Base-by-base conservation (phyloP, 37 sponge, comb jelly and placozoan species). In the Chondrosia reniformis region DNA sequence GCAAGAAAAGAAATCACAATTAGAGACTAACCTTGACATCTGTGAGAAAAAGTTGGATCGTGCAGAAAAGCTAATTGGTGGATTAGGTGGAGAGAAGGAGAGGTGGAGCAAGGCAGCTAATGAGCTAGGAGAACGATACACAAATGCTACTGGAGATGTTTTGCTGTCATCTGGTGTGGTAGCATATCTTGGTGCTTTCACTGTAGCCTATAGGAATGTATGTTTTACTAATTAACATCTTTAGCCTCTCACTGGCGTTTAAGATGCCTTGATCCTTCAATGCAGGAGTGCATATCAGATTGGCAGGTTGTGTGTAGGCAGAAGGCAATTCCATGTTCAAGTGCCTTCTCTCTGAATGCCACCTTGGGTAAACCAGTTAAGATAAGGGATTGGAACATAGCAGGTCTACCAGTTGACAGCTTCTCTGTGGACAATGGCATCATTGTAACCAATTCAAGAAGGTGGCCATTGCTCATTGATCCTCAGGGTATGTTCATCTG, bases 381-480 rank as follows among this genome's bases (percentile, higher is more conserved):
- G 85, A 95, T 97, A 44, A 80, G 99, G 58, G 86, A 79, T 0
- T 97, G 99, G 99, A 84, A 94, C 38, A 94, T 97, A 17, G 90
- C 91, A 40, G 99, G 99, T 4, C 84, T 97, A 22, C 99, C 99
- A 31, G 95, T 94, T 13, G 99, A 97, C 83, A 82, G 90, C 37
- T 97, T 97, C 87, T 97, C 99, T 17, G 90, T 89, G 1, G 99
- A 97, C 77, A 97, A 94, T 81, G 99, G 87, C 15, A 97, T 97
- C 41, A 81, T 97, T 52, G 89, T 93, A 13, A 84, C 79, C 66
- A 95, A 95, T 80, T 88, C 93, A 9, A 64, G 93, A n/a, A 79
- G 99, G 27, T 98, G 96, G 96, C 99, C 99, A 22, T 89, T 98
- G 9, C 87, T 95, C 82, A 98, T 98, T 46, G 99, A 98, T 46